A percentile compares a stretch with the other conserved stretches of the same genome.
Evolutionary conservation across 2,888 invertebrate genomes (phyloP).

Genomic region (Sicus ferrugineus): DNA sequence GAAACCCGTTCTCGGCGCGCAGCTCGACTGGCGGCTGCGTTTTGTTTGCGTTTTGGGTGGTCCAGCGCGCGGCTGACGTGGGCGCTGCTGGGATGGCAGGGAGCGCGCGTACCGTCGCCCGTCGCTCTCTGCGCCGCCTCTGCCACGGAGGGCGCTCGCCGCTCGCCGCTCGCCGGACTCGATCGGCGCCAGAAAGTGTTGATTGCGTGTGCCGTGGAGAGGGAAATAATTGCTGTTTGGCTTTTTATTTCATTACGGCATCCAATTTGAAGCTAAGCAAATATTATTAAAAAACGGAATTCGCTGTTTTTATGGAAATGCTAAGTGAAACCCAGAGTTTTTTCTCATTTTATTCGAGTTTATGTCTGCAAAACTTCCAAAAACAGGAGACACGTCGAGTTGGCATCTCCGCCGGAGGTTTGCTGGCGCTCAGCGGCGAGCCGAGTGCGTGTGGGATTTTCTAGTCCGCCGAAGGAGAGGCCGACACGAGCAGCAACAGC

Average conservation of each 20-base stretch:
- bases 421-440: no score
- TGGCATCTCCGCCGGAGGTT: no score
- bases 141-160: neutral
- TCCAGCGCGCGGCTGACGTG: constrained; percentile 37
- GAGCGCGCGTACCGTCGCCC: no score
- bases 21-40: neutral
- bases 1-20: constrained; percentile 48
- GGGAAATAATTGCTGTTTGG: constrained; percentile 19
- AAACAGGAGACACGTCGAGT: no score
- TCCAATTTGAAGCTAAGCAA: constrained; percentile 6
- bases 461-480: no score
- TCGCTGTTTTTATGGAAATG: constrained; percentile 2
- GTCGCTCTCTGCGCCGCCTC: no score
- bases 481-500: no score
- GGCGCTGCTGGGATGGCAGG: constrained; percentile 40
- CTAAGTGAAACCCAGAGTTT: no score
- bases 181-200: constrained; percentile 29
- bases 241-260: constrained; percentile 21
- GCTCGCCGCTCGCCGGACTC: neutral
- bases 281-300: neutral
- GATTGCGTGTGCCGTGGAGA: constrained; percentile 28
- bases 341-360: no score
- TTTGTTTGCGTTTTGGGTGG: constrained; percentile 43
- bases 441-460: no score
- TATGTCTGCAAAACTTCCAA: no score